Conservation (phyloP, 1,140 invertebrate species). For the Euwallacea similis region DNA sequence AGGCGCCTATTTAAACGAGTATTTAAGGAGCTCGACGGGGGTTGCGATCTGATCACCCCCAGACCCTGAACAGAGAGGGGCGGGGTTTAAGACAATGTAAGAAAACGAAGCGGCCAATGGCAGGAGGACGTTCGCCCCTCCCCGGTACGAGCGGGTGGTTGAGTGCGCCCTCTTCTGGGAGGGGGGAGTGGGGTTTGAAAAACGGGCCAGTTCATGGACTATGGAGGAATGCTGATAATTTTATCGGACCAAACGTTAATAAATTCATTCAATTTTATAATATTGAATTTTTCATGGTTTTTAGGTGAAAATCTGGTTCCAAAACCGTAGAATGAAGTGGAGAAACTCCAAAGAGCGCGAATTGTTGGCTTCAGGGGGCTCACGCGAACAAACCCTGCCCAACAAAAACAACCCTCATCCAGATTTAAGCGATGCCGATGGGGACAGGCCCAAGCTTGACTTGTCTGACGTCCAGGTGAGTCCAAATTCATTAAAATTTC, state of each 20-base stretch:
- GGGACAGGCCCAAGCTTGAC: constrained; percentile 69
- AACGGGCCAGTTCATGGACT: constrained; percentile 18
- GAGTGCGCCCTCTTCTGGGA: constrained; percentile 18
- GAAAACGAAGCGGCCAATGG: constrained; percentile 40
- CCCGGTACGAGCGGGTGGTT: constrained; percentile 22
- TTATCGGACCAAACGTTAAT: constrained; percentile 11
- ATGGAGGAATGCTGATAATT: constrained; percentile 27
- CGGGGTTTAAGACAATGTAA: constrained; percentile 45
- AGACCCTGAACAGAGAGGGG: constrained; percentile 25
- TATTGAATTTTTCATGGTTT: constrained; percentile 43
- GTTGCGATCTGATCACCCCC: background rate
- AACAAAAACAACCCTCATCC: constrained; percentile 97
- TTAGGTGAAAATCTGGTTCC: constrained; percentile 96
- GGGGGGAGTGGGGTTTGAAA: constrained; percentile 14
- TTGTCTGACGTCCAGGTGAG: constrained; percentile 53
- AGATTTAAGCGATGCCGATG: constrained; percentile 88
- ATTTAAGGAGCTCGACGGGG: constrained; percentile 37
- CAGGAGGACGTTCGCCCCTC: constrained; percentile 18
- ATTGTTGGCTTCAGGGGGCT: constrained; percentile 87
- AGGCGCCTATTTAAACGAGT: constrained; percentile 42
- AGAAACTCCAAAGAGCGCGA: constrained; percentile 96
- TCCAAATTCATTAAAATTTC: no score
- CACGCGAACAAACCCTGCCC: constrained; percentile 90
- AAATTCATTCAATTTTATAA: background rate
- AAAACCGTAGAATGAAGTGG: constrained; percentile 96